phyloP scores from a whole-genome alignment of 2,113 vertebrate genomes.

The Carassius carassius region DNA sequence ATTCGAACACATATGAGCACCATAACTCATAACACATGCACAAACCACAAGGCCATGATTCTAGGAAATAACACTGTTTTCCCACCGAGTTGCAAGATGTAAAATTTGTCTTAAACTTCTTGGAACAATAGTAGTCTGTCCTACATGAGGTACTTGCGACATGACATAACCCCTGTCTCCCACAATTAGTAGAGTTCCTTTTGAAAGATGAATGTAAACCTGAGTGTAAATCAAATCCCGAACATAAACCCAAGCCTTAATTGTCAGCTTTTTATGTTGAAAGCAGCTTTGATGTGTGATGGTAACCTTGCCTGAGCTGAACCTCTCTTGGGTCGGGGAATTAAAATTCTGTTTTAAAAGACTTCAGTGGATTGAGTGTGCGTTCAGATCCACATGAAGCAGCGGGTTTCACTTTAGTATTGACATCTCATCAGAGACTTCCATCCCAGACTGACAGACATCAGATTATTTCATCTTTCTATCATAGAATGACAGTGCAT shows the following conservation, averaged over 20 bases:
- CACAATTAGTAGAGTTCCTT: slow-evolving; percentile 17
- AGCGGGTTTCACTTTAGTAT: slow-evolving; percentile 18
- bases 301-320: slow-evolving; percentile 36
- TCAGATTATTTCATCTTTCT: slow-evolving; percentile 27
- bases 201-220: slow-evolving; percentile 23
- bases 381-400: background rate
- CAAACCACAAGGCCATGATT: slow-evolving; percentile 4
- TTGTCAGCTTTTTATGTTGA: slow-evolving; percentile 38
- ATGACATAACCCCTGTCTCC: slow-evolving; percentile 6
- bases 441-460: slow-evolving; percentile 8
- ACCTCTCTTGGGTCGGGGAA: slow-evolving; percentile 25
- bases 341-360: slow-evolving; percentile 42
- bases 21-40: background rate
- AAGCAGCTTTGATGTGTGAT: slow-evolving; percentile 42
- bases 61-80: background rate
- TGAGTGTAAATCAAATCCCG: slow-evolving; percentile 23
- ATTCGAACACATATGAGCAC: background rate
- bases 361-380: slow-evolving; percentile 22
- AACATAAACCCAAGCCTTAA: slow-evolving; percentile 27
- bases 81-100: background rate
- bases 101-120: background rate
- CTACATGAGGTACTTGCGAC: background rate
- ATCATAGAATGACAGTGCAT: background rate
- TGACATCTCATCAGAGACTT: slow-evolving; percentile 19
- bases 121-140: background rate